Percentiles rank a stretch among this genome's conserved stretches.
These are phyloP conservation scores for Thyatira batis DNA, from an alignment of 2,888 invertebrate genomes.

Conservation along the genomic window DNA sequence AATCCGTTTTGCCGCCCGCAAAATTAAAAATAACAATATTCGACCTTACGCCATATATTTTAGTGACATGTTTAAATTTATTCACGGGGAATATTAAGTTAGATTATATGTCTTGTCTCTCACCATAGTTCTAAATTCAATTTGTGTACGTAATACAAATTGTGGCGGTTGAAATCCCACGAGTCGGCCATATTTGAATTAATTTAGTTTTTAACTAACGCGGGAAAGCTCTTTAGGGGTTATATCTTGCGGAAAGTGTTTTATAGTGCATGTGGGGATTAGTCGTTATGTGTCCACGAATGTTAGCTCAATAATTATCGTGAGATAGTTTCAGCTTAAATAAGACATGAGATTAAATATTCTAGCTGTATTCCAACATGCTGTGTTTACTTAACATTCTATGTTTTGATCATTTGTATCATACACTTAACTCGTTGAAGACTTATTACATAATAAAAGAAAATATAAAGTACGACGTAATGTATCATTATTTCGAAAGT, in stretches of 20 bases:
- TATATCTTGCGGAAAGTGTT: constrained; percentile 51
- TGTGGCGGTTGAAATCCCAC: constrained; percentile 62
- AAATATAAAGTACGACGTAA: no score
- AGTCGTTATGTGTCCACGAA: constrained; percentile 25
- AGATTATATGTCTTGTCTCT: constrained; percentile 51
- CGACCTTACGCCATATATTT: constrained; percentile 33
- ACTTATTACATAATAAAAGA: no score
- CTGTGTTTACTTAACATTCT: no score
- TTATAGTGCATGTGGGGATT: constrained; percentile 47
- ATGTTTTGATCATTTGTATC: no score
- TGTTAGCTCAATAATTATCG: constrained; percentile 19
- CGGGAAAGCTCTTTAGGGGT: constrained; percentile 59
- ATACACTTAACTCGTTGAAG: no score
- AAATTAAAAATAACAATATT: constrained; percentile 36
- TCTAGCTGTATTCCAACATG: no score
- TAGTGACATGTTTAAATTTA: constrained; percentile 38
- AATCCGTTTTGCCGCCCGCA: constrained; percentile 40
- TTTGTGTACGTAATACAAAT: constrained; percentile 70
- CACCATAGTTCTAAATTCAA: constrained; percentile 66
- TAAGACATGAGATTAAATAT: neutral
- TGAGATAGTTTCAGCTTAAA: neutral
- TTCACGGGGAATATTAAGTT: constrained; percentile 39
- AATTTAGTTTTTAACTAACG: constrained; percentile 68
- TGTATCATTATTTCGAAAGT: no score
- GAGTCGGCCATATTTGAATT: constrained; percentile 66